Conservation (phyloP, 2,888 invertebrate species). For the Orthonychiurus folsomi region DNA sequence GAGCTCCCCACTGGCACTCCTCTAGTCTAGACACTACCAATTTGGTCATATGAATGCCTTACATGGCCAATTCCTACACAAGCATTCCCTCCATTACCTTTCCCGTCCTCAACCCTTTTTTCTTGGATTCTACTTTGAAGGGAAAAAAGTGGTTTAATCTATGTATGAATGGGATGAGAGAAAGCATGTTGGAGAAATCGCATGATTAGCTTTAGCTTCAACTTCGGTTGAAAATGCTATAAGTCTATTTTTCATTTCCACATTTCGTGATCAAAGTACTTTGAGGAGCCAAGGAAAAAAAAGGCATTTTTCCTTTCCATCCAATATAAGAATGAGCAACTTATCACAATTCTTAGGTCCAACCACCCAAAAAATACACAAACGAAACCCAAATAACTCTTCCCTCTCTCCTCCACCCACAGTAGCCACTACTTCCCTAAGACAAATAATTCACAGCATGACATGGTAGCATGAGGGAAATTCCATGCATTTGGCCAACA, state of each 20-base stretch:
- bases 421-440: not conserved
- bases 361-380: not conserved
- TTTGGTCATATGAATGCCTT: not conserved
- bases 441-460: slow-evolving; percentile 1
- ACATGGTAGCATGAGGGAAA: not conserved
- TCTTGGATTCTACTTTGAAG: not conserved
- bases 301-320: not conserved
- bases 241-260: slow-evolving; percentile 1
- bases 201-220: not conserved
- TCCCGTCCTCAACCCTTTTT: not conserved
- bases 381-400: not conserved
- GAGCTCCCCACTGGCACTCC: not conserved
- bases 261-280: slow-evolving; percentile 1
- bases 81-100: not conserved
- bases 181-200: not conserved
- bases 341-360: not conserved
- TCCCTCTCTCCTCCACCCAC: not conserved
- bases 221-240: not conserved
- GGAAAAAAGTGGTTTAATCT: not conserved
- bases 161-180: not conserved
- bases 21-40: not conserved
- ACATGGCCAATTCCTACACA: not conserved
- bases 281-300: no score
- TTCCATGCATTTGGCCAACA: not conserved
- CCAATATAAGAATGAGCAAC: not conserved